Conservation (phyloP, 92 coral and sea anemone genomes). For the Epizoanthus ramosus region DNA sequence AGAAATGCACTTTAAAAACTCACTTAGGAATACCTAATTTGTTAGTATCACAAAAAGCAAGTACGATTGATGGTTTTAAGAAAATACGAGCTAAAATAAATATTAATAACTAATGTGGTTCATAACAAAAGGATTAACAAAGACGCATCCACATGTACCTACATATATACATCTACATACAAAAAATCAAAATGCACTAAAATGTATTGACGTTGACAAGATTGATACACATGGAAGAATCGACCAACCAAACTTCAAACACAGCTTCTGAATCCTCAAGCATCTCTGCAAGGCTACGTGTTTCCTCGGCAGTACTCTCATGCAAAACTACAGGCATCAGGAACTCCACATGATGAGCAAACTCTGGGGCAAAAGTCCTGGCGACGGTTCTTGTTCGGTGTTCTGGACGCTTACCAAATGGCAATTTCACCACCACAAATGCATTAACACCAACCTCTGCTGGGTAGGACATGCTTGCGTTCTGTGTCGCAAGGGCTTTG, state of each 20-base stretch:
- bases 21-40: too few relatives aligned
- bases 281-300: conserved; percentile 83
- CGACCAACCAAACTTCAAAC: conserved; percentile 90
- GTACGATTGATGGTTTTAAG: too few relatives aligned
- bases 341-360: conserved; percentile 79
- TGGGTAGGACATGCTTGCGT: conserved; percentile 79
- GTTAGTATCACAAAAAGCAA: too few relatives aligned
- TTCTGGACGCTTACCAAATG: conserved; percentile 73
- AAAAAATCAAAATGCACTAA: neutral
- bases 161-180: too few relatives aligned
- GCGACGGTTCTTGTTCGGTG: conserved; percentile 88
- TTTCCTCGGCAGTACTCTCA: conserved; percentile 45
- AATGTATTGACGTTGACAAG: neutral
- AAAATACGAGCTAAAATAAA: too few relatives aligned
- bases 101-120: too few relatives aligned
- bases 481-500: conserved; percentile 47
- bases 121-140: too few relatives aligned
- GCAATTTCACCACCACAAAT: conserved; percentile 82
- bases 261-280: conserved; percentile 77
- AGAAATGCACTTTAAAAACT: too few relatives aligned
- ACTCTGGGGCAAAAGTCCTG: conserved; percentile 94
- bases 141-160: too few relatives aligned
- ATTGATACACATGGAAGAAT: neutral
- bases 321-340: conserved; percentile 61
- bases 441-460: conserved; percentile 94